A percentile compares a stretch with the other conserved stretches of the same genome.
Conservation (phyloP, 2,113 vertebrate species). For the Daphoenositta chrysoptera region DNA sequence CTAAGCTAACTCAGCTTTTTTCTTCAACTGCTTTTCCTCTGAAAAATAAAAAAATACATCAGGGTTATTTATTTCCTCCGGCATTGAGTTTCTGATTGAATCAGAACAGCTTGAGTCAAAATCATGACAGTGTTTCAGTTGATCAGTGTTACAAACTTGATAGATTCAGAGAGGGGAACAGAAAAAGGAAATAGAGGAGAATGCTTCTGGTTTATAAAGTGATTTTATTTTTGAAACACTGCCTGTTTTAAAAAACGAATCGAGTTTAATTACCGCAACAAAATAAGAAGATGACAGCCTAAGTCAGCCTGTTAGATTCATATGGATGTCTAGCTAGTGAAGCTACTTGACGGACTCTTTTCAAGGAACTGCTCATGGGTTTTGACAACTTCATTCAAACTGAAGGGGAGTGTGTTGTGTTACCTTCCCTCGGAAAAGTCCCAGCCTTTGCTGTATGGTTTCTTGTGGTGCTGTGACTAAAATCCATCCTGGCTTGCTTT, state of each 20-base stretch:
- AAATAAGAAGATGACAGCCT: not conserved
- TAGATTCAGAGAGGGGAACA: not conserved
- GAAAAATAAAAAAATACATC: not conserved
- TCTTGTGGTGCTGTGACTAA: not conserved
- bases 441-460: not conserved
- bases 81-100: not conserved
- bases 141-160: not conserved
- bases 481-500: not conserved
- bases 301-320: not conserved
- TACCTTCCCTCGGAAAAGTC: not conserved
- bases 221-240: not conserved
- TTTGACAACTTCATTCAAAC: conserved; percentile 6
- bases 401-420: not conserved
- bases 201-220: not conserved
- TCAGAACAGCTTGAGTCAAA: not conserved
- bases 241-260: not conserved
- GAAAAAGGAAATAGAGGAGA: not conserved
- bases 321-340: not conserved
- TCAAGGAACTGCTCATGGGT: not conserved
- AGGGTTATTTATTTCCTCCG: not conserved
- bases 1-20: not conserved
- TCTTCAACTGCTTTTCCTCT: not conserved
- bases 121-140: not conserved
- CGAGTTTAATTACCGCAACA: not conserved
- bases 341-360: not conserved